Evolutionary conservation across 2,113 vertebrate species (phyloP).

Genomic region (Noturus placidus): DNA sequence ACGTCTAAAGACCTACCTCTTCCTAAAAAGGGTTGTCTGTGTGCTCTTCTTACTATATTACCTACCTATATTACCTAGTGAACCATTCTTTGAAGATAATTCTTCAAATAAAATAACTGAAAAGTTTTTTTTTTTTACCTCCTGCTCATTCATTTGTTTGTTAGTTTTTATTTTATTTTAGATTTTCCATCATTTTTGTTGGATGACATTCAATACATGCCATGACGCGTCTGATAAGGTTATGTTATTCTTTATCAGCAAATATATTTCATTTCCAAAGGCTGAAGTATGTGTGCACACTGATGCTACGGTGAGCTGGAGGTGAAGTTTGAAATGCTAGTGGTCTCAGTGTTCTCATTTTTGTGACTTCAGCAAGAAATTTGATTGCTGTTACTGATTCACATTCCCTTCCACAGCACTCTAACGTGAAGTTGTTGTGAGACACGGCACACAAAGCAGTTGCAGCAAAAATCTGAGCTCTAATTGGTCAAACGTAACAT

Average conservation of each 20-base stretch:
- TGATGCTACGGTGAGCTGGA: background rate
- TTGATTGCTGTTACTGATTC: conserved; percentile 17
- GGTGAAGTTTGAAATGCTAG: background rate
- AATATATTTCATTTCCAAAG: conserved; percentile 9
- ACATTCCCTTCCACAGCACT: background rate
- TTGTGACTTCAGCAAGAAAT: conserved; percentile 14
- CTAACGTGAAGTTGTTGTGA: background rate
- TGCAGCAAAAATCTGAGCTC: background rate
- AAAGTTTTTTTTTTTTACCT: background rate
- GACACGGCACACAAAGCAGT: background rate
- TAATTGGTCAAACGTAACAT: no score
- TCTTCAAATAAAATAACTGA: background rate
- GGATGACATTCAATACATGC: background rate
- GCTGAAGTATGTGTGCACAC: background rate
- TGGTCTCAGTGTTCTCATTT: background rate
- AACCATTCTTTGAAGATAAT: no score
- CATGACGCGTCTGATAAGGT: conserved; percentile 14
- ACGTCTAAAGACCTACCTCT: no score
- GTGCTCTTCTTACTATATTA: no score
- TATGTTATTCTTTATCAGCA: conserved; percentile 6
- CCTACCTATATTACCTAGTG: no score
- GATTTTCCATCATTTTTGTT: background rate
- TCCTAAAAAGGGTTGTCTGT: no score
- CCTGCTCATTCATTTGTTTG: background rate
- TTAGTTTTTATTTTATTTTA: background rate